Evolutionary conservation across 2,113 vertebrate species (phyloP), one percentile per base, ranked within the genome.

Genomic region (Rissa tridactyla): DNA sequence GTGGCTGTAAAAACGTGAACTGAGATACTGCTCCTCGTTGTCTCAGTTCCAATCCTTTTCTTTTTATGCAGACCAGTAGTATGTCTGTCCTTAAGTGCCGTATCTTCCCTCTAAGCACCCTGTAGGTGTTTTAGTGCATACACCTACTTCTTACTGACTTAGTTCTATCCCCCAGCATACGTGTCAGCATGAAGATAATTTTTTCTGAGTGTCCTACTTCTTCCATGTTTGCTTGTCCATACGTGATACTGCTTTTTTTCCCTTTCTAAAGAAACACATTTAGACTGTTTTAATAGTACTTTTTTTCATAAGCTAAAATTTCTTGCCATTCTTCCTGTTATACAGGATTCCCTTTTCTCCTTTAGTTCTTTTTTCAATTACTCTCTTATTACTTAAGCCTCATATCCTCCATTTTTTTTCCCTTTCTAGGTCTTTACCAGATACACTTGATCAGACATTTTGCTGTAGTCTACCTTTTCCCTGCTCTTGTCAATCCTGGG

Each of bases 81-180:
- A 7, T 51, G 32, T 77, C 29, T 0, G 2, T 61, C 62, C 2
- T 0, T 70, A 40, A 3, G 0, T 54, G 34, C 36, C 9, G 0
- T 51, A 12, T 36, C 47, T 68, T 82, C 34, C 12, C 29, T 55
- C 13, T 72, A 16, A 72, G 36, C 4, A 46, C 29, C n/a, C 46
- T 16, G 10, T 20, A 20, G 30, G 9, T 5, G 3, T 66, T 69
- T 25, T 13, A 65, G 46, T 57, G 23, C 54, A 4, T 27, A 29
- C 14, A 49, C 22, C 34, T 47, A 2, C 54, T 81, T 81, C 13
- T 78, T 30, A 32, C 4, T 88, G 52, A 11, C 49, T 77, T 38
- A 6, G 7, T 13, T 77, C 68, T 81, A 2, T 61, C 18, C 9
- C 18, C 9, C 26, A 29, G 47, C 11, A 4, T 34, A 13, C 1